Conservation (phyloP, 2,888 invertebrate species). For the Hedya salicella region DNA sequence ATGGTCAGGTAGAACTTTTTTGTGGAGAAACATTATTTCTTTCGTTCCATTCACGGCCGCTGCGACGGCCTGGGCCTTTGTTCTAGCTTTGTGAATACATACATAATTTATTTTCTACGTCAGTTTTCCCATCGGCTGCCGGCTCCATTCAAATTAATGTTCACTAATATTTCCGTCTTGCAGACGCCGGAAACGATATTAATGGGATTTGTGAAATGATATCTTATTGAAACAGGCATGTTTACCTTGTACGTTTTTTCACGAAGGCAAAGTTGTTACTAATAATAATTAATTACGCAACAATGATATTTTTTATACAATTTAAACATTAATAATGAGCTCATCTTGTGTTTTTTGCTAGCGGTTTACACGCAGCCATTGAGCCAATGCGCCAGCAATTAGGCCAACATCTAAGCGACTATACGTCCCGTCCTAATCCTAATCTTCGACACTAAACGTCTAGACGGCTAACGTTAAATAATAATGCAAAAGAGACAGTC, state of each 20-base stretch:
- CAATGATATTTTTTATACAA: background rate
- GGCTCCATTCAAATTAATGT: slow-evolving; percentile 38
- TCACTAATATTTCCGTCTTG: slow-evolving; percentile 38
- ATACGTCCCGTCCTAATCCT: background rate
- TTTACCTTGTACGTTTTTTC: background rate
- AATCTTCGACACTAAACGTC: too few relatives aligned
- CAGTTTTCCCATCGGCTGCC: slow-evolving; percentile 43
- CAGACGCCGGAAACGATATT: slow-evolving; percentile 23
- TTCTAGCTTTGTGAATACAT: slow-evolving; percentile 56
- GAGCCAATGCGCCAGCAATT: background rate
- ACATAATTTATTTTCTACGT: slow-evolving; percentile 44
- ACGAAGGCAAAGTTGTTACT: background rate
- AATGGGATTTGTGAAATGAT: background rate
- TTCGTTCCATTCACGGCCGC: slow-evolving; percentile 61
- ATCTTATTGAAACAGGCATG: background rate
- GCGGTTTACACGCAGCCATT: background rate
- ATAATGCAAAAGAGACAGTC: too few relatives aligned
- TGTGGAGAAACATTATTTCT: slow-evolving; percentile 55
- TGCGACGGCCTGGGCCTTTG: slow-evolving; percentile 55
- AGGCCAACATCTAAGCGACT: background rate
- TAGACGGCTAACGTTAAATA: too few relatives aligned
- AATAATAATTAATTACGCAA: slow-evolving; percentile 2
- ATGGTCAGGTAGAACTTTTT: slow-evolving; percentile 71
- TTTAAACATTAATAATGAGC: background rate
- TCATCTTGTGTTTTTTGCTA: background rate